Conservation (phyloP, 1,140 invertebrate genomes). For the Drosophila takahashii region DNA sequence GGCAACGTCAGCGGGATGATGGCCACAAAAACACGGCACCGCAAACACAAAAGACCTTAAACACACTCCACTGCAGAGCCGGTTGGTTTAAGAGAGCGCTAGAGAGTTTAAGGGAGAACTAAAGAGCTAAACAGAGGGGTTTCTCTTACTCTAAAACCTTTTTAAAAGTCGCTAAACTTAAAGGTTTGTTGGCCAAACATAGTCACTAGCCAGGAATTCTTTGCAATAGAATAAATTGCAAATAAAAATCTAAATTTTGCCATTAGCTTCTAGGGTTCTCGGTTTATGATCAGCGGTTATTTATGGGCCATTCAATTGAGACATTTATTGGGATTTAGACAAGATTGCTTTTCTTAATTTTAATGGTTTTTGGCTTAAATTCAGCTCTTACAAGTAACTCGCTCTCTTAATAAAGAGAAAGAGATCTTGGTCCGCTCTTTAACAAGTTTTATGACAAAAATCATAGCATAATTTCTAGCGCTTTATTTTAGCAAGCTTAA, state of each 20-base stretch:
- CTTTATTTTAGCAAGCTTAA: not conserved
- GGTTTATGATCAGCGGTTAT: constrained; percentile 19
- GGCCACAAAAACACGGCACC: constrained; percentile 23
- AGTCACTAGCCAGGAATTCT: constrained; percentile 32
- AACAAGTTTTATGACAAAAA: not conserved
- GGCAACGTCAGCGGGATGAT: constrained; percentile 8
- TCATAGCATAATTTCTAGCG: constrained; percentile 39
- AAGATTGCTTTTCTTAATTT: constrained; percentile 9
- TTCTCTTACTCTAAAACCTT: not conserved
- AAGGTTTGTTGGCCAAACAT: constrained; percentile 13
- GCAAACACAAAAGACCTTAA: constrained; percentile 1
- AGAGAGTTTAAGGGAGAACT: not conserved
- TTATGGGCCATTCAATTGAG: constrained; percentile 27
- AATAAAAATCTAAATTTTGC: not conserved
- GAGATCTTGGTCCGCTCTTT: not conserved
- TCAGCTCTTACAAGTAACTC: not conserved
- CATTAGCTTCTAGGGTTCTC: constrained; percentile 1
- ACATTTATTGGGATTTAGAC: constrained; percentile 14
- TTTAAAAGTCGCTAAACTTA: constrained; percentile 1
- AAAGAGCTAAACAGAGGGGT: not conserved
- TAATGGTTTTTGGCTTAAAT: constrained; percentile 8
- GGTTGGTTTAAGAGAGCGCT: constrained; percentile 15
- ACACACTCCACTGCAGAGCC: constrained; percentile 15
- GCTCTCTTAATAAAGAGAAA: not conserved
- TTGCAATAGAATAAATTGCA: no score